Evolutionary conservation across 2,113 vertebrate species (phyloP), one percentile per base, ranked within the genome.

Genomic region (Podocnemis expansa): DNA sequence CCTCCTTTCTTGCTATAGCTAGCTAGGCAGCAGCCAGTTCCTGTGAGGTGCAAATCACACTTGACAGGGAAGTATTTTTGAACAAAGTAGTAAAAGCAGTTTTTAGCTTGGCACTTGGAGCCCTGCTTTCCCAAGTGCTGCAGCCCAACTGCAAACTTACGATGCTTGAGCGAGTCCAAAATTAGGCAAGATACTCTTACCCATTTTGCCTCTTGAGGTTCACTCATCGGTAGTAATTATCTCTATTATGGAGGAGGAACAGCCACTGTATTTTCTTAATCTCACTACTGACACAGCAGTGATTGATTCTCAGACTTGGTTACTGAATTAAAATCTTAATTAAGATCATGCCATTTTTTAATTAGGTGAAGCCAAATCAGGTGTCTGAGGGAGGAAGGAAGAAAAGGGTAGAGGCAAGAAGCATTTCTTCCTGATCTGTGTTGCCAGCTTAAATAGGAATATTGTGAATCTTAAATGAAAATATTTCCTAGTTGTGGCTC

Each of bases 311-410:
- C 56, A 22, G 52, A 87, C 73, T 90, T 89, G 90, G 80, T 91
- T 90, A 88, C 45, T n/a, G 67, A 96, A 96, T 96, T 93, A 96
- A 96, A 96, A 96, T 89, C 86, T 96, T 97, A 96, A 96, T 94
- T 96, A 96, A 52, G 76, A 24, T 86, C 91, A 80, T 75, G 92
- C 79, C 45, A 88, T 91, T 96, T 92, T 93, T 90, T 93, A 96
- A 96, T 97, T 93, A 97, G 86, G 25, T 87, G 56, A 5, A 93
- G 84, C 70, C 89, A 95, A 90, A 93, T 91, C 76, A 38, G 84
- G 93, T 93, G 80, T 91, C 93, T 87, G 54, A 24, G 52, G 49
- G 19, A 93, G 92, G 63, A 91, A 94, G 60, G 43, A 91, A 88
- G 54, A 84, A 79, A 91, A 82, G 63, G 84, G 92, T 80, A 75